phyloP scores from a whole-genome alignment of 1,140 invertebrate genomes.

The Tribolium castaneum region DNA sequence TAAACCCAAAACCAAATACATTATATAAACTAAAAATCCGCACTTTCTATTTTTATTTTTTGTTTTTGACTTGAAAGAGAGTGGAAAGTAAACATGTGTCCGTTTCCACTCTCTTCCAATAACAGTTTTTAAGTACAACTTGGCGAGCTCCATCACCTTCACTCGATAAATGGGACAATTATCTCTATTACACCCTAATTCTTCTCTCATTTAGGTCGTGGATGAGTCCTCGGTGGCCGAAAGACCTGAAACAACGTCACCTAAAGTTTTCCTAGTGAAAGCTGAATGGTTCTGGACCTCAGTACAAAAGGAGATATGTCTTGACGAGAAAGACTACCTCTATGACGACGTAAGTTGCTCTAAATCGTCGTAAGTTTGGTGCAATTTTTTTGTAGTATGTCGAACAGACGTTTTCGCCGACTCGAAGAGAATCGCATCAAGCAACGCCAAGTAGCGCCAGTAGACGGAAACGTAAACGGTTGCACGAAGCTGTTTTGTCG shows the following conservation, averaged over 20 bases:
- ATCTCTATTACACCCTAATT: conserved; percentile 48
- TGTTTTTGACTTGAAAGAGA: not conserved
- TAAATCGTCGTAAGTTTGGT: not conserved
- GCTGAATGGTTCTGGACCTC: conserved; percentile 98
- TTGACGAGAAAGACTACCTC: conserved; percentile 88
- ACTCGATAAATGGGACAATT: not conserved
- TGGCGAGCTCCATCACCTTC: conserved; percentile 3
- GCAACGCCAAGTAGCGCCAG: conserved; percentile 65
- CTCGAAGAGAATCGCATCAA: conserved; percentile 71
- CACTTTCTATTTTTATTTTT: conserved; percentile 8
- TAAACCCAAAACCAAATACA: not conserved
- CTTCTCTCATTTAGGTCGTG: conserved; percentile 72
- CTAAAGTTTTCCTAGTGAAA: conserved; percentile 80
- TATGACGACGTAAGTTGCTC: conserved; percentile 79
- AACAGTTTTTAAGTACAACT: conserved; percentile 23
- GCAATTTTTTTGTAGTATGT: conserved; percentile 66
- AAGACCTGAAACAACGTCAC: conserved; percentile 72
- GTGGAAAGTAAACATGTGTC: not conserved
- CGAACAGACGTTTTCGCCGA: conserved; percentile 69
- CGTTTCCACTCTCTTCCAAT: not conserved
- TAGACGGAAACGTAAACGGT: conserved; percentile 79
- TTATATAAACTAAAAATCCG: not conserved
- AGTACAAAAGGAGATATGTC: conserved; percentile 94
- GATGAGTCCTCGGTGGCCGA: conserved; percentile 79
- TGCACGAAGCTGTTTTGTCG: conserved; percentile 66